Conservation (phyloP, 1,140 invertebrate genomes). For the Hesperophylax magnus region DNA sequence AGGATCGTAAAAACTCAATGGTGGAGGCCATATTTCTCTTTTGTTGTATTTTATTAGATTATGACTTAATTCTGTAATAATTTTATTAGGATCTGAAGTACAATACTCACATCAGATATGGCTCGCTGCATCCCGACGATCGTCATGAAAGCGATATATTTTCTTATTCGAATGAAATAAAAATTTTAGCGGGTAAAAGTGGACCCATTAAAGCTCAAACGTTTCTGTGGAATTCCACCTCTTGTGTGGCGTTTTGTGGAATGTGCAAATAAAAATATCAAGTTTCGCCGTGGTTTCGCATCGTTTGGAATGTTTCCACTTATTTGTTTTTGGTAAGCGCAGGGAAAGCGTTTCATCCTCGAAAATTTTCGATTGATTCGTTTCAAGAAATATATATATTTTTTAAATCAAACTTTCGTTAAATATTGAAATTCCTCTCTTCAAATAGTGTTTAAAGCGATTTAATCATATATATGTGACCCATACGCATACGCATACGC, state of each 20-base stretch:
- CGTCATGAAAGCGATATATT: slow-evolving; percentile 25
- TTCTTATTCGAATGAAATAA: not conserved
- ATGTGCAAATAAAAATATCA: slow-evolving; percentile 3
- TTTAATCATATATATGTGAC: too few relatives aligned
- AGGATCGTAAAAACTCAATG: too few relatives aligned
- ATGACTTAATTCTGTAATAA: too few relatives aligned
- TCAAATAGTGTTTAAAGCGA: too few relatives aligned
- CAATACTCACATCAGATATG: not conserved
- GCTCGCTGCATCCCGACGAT: not conserved
- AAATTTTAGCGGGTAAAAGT: not conserved
- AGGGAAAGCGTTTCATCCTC: not conserved
- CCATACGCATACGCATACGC: too few relatives aligned
- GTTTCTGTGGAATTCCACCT: not conserved
- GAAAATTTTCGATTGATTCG: not conserved
- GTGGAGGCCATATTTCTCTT: too few relatives aligned
- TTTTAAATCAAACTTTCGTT: too few relatives aligned
- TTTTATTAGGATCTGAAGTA: too few relatives aligned
- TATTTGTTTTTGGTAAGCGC: not conserved
- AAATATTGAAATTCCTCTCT: too few relatives aligned
- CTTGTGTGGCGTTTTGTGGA: not conserved
- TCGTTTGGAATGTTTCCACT: not conserved
- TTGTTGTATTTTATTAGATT: too few relatives aligned
- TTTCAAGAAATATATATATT: too few relatives aligned
- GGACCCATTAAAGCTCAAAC: not conserved
- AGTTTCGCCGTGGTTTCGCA: not conserved